These are phyloP conservation scores for Acronicta leporina DNA, from an alignment of 2,888 invertebrate species.

Conservation along the genomic window DNA sequence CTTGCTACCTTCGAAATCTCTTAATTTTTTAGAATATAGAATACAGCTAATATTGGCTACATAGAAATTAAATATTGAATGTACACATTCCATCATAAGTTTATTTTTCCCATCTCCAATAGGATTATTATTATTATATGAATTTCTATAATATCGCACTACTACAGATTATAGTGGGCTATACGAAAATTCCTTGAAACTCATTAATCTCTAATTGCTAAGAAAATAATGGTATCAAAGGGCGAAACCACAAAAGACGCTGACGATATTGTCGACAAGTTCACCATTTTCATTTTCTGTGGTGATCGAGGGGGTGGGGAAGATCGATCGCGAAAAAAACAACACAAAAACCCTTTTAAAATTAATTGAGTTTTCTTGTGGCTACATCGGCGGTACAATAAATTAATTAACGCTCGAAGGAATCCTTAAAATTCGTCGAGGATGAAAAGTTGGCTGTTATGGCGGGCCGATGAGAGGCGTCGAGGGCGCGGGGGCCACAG, in stretches of 20 bases:
- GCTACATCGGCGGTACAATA: constrained; percentile 87
- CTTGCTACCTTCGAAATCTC: too few species aligned
- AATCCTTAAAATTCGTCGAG: constrained; percentile 88
- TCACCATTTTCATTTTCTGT: constrained; percentile 77
- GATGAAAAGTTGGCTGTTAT: constrained; percentile 84
- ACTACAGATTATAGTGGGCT: constrained; percentile 38
- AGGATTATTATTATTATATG: too few species aligned
- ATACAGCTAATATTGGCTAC: too few species aligned
- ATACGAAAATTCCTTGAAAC: constrained; percentile 67
- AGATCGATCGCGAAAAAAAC: constrained; percentile 82
- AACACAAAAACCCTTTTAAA: constrained; percentile 89
- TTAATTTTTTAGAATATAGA: too few species aligned
- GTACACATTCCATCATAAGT: too few species aligned
- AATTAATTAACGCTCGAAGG: constrained; percentile 88
- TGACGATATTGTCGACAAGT: constrained; percentile 77
- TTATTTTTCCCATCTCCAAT: too few species aligned
- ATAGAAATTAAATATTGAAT: too few species aligned
- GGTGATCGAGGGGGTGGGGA: constrained; percentile 61
- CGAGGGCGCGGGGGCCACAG: constrained; percentile 69
- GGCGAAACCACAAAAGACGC: constrained; percentile 75
- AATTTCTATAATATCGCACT: too few species aligned
- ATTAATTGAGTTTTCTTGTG: constrained; percentile 89
- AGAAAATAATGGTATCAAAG: constrained; percentile 75
- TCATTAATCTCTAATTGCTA: constrained; percentile 85
- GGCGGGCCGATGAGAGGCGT: constrained; percentile 61